Evolutionary conservation across 2,113 vertebrate genomes (phyloP).

Genomic region (Falco punctatus): DNA sequence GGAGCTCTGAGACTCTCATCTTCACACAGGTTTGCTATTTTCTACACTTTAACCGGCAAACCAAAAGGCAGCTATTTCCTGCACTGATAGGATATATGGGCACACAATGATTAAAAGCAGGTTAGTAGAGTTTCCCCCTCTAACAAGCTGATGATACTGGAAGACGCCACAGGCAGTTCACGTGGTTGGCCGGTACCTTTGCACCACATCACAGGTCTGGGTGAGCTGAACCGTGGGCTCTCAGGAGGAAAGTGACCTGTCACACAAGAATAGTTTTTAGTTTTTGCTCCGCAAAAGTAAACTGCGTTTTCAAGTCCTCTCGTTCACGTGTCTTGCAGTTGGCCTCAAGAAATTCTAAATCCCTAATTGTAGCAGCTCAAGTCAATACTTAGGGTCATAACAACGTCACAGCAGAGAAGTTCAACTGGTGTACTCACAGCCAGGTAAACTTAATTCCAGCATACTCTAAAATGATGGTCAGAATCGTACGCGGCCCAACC

Average conservation of each 20-base stretch:
- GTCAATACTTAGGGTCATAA: neutral
- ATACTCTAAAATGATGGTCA: neutral
- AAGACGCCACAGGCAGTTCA: neutral
- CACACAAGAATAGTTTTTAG: neutral
- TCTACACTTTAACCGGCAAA: neutral
- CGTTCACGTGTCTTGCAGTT: neutral
- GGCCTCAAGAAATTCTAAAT: neutral
- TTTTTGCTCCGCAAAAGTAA: neutral
- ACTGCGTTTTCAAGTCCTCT: neutral
- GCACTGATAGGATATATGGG: neutral
- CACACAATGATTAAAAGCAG: neutral
- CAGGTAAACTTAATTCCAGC: neutral
- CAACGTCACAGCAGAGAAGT: neutral
- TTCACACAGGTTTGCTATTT: constrained; percentile 90
- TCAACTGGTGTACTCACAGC: neutral
- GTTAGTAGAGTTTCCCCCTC: neutral
- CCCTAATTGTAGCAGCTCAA: neutral
- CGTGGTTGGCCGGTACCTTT: neutral
- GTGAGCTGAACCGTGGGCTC: neutral
- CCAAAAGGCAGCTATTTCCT: constrained; percentile 4
- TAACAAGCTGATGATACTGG: neutral
- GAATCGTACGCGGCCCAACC: neutral
- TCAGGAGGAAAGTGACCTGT: neutral
- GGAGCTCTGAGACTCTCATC: constrained; percentile 94
- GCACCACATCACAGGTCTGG: neutral